Evolutionary conservation across 2,797 vertebrate species (phyloP), one percentile per base, ranked within the genome.

Genomic region (Decapterus maruadsi): DNA sequence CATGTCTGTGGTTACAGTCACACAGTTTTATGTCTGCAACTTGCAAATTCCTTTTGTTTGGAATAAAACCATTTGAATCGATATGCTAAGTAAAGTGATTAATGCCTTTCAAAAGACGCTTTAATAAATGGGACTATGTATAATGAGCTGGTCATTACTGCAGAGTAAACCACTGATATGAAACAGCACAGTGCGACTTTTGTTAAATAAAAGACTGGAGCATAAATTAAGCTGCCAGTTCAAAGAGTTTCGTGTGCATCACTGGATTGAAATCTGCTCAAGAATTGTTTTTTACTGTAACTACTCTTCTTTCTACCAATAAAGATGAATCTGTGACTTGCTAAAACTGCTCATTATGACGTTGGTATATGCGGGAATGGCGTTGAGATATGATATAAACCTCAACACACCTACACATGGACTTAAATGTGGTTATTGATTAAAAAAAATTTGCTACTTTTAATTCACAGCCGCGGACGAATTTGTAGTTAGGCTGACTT

Each of bases 401-500:
- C 74, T 54, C 17, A 51, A 38, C 17, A 60, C 8, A 46, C 31
- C 54, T 72, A 12, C 45, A 62, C 61, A 1, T 2, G 42, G 16
- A 74, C 8, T 14, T 62, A 48, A 48, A 26, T 9, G n/a, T 66
- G 46, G 63, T 72, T 78, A 71, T 53, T 76, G 67, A 83, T 88
- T 55, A 55, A 68, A 78, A 70, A 78, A 26, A 26, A 26, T 17
- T 17, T 72, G 13, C 14, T 4, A 2, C 53, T 84, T 86, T 81
- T 65, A 60, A 68, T 87, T 73, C 51, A 45, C n/a, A 20, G 51
- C 48, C 2, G 40, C 8, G 1, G 58, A 56, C n/a, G 50, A 66
- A 61, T 38, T 82, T 26, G 58, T 81, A 75, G 63, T 87, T 78
- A 73, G 68, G 58, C 54, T 72, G 13, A 22, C 72, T 75, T 67